phyloP scores from a whole-genome alignment of 2,113 vertebrate species.

The Suricata suricatta region DNA sequence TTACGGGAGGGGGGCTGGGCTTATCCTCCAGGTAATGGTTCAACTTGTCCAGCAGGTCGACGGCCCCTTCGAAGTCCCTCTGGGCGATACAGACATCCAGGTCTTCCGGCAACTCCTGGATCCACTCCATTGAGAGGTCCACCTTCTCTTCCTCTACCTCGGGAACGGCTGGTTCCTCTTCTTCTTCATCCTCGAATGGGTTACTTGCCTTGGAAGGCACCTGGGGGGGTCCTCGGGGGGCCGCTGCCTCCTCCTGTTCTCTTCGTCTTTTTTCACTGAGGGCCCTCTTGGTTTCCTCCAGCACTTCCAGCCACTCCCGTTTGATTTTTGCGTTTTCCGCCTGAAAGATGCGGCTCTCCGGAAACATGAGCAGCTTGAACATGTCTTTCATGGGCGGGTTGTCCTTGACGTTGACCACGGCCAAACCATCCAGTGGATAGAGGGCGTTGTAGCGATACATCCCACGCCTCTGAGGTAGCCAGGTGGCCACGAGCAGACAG shows the following conservation, averaged over 20 bases:
- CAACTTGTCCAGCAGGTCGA: constrained; percentile 96
- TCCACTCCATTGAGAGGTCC: constrained; percentile 94
- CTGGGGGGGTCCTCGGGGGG: constrained; percentile 64
- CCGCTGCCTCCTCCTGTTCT: constrained; percentile 91
- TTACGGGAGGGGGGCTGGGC: constrained; percentile 89
- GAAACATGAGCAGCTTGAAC: constrained; percentile 99
- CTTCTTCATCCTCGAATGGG: constrained; percentile 88
- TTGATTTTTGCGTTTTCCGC: constrained; percentile 99
- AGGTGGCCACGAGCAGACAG: constrained; percentile 95
- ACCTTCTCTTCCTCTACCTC: constrained; percentile 87
- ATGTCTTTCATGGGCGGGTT: constrained; percentile 99
- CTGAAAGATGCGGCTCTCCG: constrained; percentile 97
- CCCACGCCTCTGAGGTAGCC: constrained; percentile 93
- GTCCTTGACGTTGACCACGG: constrained; percentile 98
- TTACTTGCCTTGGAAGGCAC: constrained; percentile 88
- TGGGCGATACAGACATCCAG: constrained; percentile 98
- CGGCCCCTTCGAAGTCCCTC: constrained; percentile 97
- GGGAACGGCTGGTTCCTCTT: constrained; percentile 70
- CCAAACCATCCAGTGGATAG: constrained; percentile 95
- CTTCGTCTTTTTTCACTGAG: constrained; percentile 90
- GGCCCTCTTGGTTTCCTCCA: constrained; percentile 96
- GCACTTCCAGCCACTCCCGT: constrained; percentile 98
- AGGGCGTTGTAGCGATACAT: constrained; percentile 94
- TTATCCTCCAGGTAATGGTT: constrained; percentile 92
- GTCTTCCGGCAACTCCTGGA: constrained; percentile 97